phyloP scores from a whole-genome alignment of 2,888 invertebrate genomes.

The Parelbella ahira region DNA sequence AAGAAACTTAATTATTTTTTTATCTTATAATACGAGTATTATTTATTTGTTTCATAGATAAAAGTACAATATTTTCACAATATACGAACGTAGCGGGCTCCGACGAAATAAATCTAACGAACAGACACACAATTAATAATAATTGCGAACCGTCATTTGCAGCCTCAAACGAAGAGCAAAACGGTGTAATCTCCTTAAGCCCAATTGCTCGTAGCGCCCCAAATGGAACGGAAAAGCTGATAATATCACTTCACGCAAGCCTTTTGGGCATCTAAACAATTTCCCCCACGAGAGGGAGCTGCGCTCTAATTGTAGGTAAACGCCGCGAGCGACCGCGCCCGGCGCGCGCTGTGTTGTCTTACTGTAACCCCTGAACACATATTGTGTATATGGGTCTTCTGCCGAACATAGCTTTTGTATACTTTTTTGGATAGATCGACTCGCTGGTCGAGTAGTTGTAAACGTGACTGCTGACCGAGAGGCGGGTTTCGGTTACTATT shows the following conservation, averaged over 20 bases:
- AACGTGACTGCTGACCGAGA: no score
- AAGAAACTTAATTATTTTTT: no score
- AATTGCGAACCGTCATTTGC: conserved; percentile 23
- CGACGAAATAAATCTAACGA: background rate
- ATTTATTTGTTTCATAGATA: no score
- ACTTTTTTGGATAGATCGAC: no score
- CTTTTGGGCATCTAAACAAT: conserved; percentile 53
- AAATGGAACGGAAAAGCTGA: conserved; percentile 45
- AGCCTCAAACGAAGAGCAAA: conserved; percentile 28
- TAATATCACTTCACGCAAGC: conserved; percentile 47
- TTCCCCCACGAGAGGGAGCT: conserved; percentile 41
- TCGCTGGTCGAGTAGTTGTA: no score
- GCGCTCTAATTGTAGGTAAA: conserved; percentile 55
- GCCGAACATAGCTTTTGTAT: no score
- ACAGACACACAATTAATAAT: conserved; percentile 26
- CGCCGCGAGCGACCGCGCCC: conserved; percentile 46
- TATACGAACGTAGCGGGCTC: no score
- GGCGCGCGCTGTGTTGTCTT: no score
- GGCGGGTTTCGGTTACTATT: no score
- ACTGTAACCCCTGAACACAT: background rate
- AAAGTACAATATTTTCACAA: no score
- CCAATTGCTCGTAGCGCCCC: conserved; percentile 45
- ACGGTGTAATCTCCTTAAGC: conserved; percentile 47
- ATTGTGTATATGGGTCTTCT: no score
- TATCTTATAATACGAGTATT: no score